Conservation (phyloP, 2,888 invertebrate genomes). For the Dasypogon diadema region DNA sequence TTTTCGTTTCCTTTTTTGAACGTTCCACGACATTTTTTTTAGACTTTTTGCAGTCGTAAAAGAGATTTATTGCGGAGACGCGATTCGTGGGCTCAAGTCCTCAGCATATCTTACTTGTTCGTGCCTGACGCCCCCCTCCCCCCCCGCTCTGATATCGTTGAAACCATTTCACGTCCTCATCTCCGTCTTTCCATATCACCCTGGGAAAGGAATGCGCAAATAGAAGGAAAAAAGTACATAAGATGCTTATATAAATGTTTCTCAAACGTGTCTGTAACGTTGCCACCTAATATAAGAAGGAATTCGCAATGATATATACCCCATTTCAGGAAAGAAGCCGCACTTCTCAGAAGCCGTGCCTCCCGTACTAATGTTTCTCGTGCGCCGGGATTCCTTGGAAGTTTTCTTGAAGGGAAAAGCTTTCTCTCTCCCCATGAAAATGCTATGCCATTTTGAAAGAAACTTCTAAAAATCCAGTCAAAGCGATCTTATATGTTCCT, state of each 20-base stretch:
- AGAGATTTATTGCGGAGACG: conserved; percentile 58
- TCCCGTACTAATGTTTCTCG: neutral
- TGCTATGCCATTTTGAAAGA: conserved; percentile 48
- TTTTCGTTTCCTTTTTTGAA: conserved; percentile 54
- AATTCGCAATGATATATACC: conserved; percentile 38
- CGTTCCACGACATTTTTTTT: conserved; percentile 53
- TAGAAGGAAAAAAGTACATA: conserved; percentile 54
- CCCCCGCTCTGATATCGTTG: too few relatives aligned
- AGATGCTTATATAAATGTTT: conserved; percentile 56
- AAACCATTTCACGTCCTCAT: conserved; percentile 23
- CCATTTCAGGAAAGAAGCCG: conserved; percentile 15
- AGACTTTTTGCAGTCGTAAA: conserved; percentile 55
- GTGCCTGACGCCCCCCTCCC: conserved; percentile 9
- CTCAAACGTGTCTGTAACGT: conserved; percentile 56
- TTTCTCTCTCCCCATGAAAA: conserved; percentile 12
- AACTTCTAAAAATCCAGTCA: conserved; percentile 56
- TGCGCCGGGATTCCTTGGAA: neutral
- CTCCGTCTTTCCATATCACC: conserved; percentile 26
- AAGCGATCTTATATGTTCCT: conserved; percentile 56
- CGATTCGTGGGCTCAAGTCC: conserved; percentile 57
- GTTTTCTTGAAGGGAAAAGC: conserved; percentile 1
- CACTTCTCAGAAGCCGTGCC: neutral
- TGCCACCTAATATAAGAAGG: conserved; percentile 56
- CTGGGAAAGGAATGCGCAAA: conserved; percentile 52
- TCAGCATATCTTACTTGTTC: conserved; percentile 52